These are phyloP conservation scores for Eulemur mongoz DNA, from an alignment of 2,797 vertebrate genomes.

Conservation along the genomic window DNA sequence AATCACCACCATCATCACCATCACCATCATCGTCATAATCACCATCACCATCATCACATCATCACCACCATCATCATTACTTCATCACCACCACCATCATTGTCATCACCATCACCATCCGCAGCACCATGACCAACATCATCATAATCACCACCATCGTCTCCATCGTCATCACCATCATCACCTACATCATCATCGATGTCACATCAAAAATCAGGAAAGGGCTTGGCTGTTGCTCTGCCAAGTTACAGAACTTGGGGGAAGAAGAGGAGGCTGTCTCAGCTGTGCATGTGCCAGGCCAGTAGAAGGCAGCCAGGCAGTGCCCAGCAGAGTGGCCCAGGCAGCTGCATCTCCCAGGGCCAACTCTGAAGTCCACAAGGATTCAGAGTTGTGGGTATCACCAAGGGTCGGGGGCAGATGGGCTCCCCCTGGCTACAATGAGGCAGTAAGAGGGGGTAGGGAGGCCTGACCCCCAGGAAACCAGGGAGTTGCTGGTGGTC, in stretches of 20 bases:
- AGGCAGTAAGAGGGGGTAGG: not conserved
- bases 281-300: not conserved
- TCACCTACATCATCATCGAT: no score
- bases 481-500: conserved; percentile 77
- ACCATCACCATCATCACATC: no score
- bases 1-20: no score
- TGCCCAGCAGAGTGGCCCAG: not conserved
- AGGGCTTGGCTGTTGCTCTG: fast-evolving
- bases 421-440: not conserved
- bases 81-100: no score
- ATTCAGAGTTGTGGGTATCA: fast-evolving
- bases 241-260: not conserved
- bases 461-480: not conserved
- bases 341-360: fast-evolving
- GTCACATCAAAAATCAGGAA: not conserved
- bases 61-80: no score
- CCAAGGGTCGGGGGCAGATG: not conserved
- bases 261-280: no score
- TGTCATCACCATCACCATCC: fast-evolving
- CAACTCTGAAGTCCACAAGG: not conserved
- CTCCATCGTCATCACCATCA: fast-evolving
- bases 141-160: no score
- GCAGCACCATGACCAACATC: no score
- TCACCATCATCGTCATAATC: no score
- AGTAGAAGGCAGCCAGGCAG: not conserved